Conservation (phyloP, 2,113 vertebrate species). For the Cardinalis cardinalis region DNA sequence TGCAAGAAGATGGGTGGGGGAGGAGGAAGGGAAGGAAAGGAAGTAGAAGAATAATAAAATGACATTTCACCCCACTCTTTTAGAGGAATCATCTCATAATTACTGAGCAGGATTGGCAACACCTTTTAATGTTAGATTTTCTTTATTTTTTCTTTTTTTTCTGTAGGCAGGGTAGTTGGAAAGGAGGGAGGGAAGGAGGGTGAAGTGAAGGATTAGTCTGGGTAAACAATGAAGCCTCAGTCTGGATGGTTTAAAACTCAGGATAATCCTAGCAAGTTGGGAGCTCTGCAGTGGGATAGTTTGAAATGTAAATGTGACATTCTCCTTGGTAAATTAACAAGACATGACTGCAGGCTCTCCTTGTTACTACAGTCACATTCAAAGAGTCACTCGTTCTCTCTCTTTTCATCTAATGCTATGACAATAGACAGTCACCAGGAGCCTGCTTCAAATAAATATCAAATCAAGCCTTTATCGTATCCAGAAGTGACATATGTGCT, state of each 20-base stretch:
- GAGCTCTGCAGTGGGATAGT: conserved; percentile 67
- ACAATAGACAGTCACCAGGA: conserved; percentile 70
- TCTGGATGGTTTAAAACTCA: conserved; percentile 56
- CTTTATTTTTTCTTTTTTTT: background rate
- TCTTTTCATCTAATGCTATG: conserved; percentile 45
- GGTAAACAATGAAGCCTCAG: conserved; percentile 54
- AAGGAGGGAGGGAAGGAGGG: background rate
- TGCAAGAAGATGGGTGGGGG: background rate
- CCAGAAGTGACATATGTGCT: conserved; percentile 50
- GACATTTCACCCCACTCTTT: background rate
- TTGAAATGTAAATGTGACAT: conserved; percentile 82
- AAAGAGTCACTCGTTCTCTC: conserved; percentile 16
- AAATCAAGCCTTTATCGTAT: conserved; percentile 40
- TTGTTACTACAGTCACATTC: conserved; percentile 66
- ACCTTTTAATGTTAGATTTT: conserved; percentile 12
- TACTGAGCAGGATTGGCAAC: conserved; percentile 6
- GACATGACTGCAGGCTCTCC: conserved; percentile 71
- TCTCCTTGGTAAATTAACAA: conserved; percentile 75
- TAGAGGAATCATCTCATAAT: conserved; percentile 11
- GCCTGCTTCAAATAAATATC: conserved; percentile 61
- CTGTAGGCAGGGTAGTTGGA: background rate
- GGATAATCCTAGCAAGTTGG: conserved; percentile 59
- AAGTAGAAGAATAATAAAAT: background rate
- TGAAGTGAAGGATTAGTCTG: conserved; percentile 52
- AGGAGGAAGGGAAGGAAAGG: background rate